Percentiles rank a stretch among this genome's conserved stretches.
phyloP scores from a whole-genome alignment of 37 sponge, comb jelly and placozoan species.

The Eunapius fragilis region DNA sequence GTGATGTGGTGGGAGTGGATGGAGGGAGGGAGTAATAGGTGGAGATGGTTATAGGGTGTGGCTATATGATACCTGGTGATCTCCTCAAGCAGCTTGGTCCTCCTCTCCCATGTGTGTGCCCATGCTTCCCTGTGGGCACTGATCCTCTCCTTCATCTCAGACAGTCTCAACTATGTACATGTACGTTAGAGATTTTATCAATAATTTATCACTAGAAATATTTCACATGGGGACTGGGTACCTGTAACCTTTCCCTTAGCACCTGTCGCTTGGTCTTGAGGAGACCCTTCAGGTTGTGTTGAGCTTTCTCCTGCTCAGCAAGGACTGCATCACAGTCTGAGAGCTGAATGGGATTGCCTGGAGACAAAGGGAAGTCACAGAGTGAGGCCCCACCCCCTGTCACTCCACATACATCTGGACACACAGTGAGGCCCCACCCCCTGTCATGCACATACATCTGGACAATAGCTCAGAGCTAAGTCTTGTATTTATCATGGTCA shows the following conservation, averaged over 20 bases:
- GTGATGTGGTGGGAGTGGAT: not conserved
- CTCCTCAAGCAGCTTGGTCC: not conserved
- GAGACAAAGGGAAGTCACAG: not conserved
- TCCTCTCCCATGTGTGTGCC: not conserved
- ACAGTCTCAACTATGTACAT: not conserved
- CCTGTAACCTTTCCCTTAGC: not conserved
- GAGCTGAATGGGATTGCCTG: not conserved
- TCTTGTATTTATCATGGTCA: not conserved
- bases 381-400: no score
- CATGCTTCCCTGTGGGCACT: not conserved
- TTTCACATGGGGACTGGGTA: not conserved
- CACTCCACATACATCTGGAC: constrained; percentile 10
- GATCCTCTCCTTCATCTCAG: not conserved
- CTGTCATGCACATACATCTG: not conserved
- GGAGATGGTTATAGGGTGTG: not conserved
- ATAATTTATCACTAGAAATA: no score
- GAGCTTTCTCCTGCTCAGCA: not conserved
- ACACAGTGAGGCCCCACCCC: not conserved
- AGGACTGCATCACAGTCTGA: not conserved
- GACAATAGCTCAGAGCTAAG: not conserved
- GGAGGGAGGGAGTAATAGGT: not conserved
- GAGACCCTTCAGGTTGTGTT: not conserved
- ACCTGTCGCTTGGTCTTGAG: not conserved
- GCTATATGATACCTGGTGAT: not conserved
- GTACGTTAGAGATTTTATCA: no score